Conservation (phyloP, 1,140 invertebrate species). For the Hylaeus volcanicus region DNA sequence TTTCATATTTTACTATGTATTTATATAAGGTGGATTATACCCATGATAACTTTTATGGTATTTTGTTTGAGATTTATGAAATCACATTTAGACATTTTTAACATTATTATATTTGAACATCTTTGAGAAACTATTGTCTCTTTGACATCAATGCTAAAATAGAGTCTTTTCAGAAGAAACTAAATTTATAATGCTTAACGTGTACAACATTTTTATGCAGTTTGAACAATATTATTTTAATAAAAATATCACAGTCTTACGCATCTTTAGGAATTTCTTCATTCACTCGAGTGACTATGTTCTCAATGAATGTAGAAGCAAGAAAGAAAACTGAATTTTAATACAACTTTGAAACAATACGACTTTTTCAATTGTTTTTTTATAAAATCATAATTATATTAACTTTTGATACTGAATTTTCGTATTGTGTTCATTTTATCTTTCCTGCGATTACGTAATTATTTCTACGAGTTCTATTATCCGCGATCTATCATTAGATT, state of each 20-base stretch:
- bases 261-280: neutral
- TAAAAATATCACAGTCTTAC: constrained; percentile 31
- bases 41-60: no score
- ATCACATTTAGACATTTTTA: no score
- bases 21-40: no score
- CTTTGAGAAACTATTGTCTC: neutral
- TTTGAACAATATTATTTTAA: constrained; percentile 8
- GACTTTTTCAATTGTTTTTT: neutral
- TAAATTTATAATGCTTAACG: neutral
- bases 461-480: neutral
- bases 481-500: neutral
- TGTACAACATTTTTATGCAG: neutral
- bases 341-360: neutral
- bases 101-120: no score
- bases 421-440: neutral
- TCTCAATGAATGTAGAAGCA: neutral
- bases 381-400: neutral
- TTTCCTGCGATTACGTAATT: neutral
- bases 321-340: neutral
- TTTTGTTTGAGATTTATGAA: no score
- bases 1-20: no score
- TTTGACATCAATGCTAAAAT: neutral
- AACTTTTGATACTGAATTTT: neutral
- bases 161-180: no score
- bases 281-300: neutral